These are phyloP conservation scores for Leucopternis melanops DNA, from an alignment of 2,113 vertebrate genomes.

Conservation along the genomic window DNA sequence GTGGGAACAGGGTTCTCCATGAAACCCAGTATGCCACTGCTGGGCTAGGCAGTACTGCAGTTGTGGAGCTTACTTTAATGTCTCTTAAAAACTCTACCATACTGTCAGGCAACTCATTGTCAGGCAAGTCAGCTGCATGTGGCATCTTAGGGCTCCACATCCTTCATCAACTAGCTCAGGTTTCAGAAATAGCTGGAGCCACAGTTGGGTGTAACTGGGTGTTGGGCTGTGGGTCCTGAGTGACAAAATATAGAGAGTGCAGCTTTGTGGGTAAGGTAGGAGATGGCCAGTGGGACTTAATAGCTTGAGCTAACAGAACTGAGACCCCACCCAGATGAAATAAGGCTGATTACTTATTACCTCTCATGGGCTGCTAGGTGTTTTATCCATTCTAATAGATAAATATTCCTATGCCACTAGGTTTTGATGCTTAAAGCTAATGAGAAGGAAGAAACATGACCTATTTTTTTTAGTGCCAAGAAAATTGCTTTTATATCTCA, in stretches of 20 bases:
- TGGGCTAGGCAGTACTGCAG: background rate
- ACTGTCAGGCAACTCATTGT: background rate
- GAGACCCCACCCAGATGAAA: background rate
- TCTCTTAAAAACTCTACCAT: background rate
- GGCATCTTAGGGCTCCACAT: rapidly evolving
- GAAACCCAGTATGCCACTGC: background rate
- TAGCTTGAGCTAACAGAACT: background rate
- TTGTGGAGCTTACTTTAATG: background rate
- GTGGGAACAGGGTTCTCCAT: background rate
- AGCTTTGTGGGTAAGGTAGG: background rate
- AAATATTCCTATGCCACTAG: background rate
- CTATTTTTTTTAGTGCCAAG: background rate
- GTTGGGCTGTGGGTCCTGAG: background rate
- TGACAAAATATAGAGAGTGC: background rate
- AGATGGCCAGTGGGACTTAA: background rate
- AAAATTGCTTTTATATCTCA: background rate
- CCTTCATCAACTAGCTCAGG: background rate
- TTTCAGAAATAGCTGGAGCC: background rate
- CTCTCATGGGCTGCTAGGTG: background rate
- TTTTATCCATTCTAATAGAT: background rate
- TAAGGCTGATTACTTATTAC: background rate
- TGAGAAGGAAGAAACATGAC: background rate
- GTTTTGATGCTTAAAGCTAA: constrained; percentile 6
- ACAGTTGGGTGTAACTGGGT: background rate
- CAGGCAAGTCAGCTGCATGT: background rate